phyloP scores from a whole-genome alignment of 1,140 invertebrate species.

The Eciton burchellii region DNA sequence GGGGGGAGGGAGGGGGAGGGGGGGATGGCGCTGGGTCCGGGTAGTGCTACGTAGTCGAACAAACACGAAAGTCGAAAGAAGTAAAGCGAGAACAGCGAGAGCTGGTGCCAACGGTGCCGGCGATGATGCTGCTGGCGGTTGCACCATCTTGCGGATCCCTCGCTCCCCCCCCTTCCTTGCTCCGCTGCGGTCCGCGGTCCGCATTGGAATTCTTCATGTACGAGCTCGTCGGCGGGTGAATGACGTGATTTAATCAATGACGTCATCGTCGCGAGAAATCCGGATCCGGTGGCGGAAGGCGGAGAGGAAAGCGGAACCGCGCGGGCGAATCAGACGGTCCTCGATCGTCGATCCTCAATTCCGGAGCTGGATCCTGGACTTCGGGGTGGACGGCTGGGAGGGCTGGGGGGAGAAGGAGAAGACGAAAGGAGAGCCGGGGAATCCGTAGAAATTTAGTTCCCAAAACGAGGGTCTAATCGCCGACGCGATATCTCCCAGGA shows the following conservation, averaged over 20 bases:
- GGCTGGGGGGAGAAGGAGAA: not conserved
- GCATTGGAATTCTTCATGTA: too few relatives aligned
- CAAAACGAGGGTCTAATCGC: slow-evolving; percentile 78
- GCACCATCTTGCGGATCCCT: slow-evolving; percentile 54
- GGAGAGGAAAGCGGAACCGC: not conserved
- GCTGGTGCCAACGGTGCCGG: too few relatives aligned
- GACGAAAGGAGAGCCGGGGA: not conserved
- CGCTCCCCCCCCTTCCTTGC: slow-evolving; percentile 1
- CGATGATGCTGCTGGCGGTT: not conserved
- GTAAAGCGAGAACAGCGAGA: slow-evolving; percentile 23
- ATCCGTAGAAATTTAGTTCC: slow-evolving; percentile 73
- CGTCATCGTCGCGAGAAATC: not conserved
- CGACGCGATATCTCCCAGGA: slow-evolving; percentile 73
- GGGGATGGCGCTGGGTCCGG: not conserved
- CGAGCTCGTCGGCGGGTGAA: slow-evolving; percentile 7
- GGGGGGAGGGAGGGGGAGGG: too few relatives aligned
- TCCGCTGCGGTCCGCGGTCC: not conserved
- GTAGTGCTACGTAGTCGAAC: not conserved
- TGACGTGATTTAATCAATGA: slow-evolving; percentile 52
- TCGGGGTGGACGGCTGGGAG: slow-evolving; percentile 1
- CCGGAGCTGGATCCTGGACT: slow-evolving; percentile 18
- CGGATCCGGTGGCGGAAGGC: not conserved
- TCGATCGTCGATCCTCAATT: not conserved
- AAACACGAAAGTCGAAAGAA: slow-evolving; percentile 38
- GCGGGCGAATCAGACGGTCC: slow-evolving; percentile 22